Percentiles rank a stretch among this genome's conserved stretches.
Conservation (phyloP, 2,113 vertebrate species). For the Labrus mixtus region DNA sequence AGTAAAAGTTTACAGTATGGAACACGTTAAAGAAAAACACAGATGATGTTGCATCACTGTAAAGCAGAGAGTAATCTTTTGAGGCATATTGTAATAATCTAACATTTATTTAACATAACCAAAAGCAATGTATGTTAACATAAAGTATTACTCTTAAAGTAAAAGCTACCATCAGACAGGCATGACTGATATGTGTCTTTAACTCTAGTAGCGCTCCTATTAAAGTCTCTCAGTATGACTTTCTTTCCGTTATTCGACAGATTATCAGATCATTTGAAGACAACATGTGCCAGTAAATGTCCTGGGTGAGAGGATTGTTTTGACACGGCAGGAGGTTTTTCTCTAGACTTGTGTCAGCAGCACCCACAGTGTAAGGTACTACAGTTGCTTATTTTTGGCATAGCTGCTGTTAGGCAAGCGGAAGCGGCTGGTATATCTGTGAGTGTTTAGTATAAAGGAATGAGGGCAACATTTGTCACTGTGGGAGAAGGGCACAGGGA, state of each 20-base stretch:
- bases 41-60: too few relatives aligned
- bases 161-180: slow-evolving; percentile 2
- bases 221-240: slow-evolving; percentile 39
- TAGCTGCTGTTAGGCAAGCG: slow-evolving; percentile 52
- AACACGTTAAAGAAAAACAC: neutral
- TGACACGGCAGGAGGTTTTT: slow-evolving; percentile 43
- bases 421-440: slow-evolving; percentile 46
- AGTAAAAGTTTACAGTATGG: neutral
- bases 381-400: slow-evolving; percentile 65
- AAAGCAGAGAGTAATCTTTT: too few relatives aligned
- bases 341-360: slow-evolving; percentile 38
- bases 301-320: slow-evolving; percentile 56
- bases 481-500: slow-evolving; percentile 60
- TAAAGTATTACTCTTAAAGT: slow-evolving; percentile 1
- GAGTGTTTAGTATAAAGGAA: slow-evolving; percentile 66
- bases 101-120: too few relatives aligned
- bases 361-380: slow-evolving; percentile 46
- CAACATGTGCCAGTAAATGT: slow-evolving; percentile 53
- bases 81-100: too few relatives aligned
- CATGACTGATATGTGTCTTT: slow-evolving; percentile 40
- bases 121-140: too few relatives aligned
- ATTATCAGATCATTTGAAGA: slow-evolving; percentile 23
- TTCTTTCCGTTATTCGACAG: neutral
- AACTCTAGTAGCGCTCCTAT: slow-evolving; percentile 10
- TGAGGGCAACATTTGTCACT: slow-evolving; percentile 76